These are phyloP conservation scores for Tuta absoluta DNA, from an alignment of 2,888 invertebrate genomes.

Conservation along the genomic window DNA sequence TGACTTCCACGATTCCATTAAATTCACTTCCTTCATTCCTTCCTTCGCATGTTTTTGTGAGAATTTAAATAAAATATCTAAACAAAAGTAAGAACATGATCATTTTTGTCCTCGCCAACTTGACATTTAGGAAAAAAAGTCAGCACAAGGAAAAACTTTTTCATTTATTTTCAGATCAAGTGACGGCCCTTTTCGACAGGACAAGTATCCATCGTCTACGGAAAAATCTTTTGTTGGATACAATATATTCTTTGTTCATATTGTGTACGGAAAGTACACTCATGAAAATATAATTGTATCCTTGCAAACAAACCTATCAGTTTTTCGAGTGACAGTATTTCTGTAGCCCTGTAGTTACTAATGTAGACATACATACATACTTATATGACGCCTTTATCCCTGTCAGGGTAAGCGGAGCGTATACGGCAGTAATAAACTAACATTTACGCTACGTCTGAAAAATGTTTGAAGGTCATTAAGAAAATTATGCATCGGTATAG, in stretches of 20 bases:
- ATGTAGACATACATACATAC: too few species aligned
- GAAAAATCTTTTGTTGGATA: constrained; percentile 44
- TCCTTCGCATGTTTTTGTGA: too few species aligned
- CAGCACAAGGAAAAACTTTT: constrained; percentile 37
- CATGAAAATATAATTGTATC: background rate
- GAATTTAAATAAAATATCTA: background rate
- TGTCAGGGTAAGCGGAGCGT: too few species aligned
- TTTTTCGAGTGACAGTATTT: background rate
- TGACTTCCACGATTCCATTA: too few species aligned
- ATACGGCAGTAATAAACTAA: too few species aligned
- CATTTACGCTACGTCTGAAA: too few species aligned
- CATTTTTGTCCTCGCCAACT: constrained; percentile 2
- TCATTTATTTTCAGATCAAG: constrained; percentile 49
- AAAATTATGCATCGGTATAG: too few species aligned
- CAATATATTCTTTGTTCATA: constrained; percentile 23
- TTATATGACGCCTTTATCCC: too few species aligned
- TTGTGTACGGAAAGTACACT: background rate
- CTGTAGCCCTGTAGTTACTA: too few species aligned
- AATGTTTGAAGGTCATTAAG: too few species aligned
- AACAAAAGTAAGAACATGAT: constrained; percentile 3
- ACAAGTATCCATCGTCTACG: constrained; percentile 50
- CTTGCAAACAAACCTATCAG: background rate
- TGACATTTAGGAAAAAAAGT: constrained; percentile 25
- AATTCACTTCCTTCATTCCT: too few species aligned
- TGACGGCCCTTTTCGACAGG: constrained; percentile 45